Percentiles rank a stretch among this genome's conserved stretches.
Conservation (phyloP, 2,113 vertebrate genomes). For the Gymnogyps californianus region DNA sequence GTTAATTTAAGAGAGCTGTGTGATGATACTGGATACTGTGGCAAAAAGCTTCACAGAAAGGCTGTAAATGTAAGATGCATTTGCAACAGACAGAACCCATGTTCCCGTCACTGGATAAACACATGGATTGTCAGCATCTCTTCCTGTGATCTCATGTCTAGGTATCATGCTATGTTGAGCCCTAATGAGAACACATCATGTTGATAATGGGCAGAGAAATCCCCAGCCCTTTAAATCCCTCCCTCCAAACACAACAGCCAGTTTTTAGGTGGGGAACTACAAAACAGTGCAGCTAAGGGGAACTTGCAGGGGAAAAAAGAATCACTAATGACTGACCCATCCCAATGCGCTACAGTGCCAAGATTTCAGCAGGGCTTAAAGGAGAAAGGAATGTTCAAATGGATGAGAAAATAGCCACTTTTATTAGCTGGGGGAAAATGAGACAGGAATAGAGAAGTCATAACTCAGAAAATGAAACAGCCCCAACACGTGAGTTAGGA, state of each 20-base stretch:
- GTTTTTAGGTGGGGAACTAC: neutral
- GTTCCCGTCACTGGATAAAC: conserved; percentile 8
- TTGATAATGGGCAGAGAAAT: neutral
- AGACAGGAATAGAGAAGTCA: neutral
- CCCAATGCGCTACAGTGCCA: neutral
- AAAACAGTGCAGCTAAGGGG: neutral
- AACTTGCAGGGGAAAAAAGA: neutral
- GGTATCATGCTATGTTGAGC: neutral
- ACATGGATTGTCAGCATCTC: conserved; percentile 1
- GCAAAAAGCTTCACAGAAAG: neutral
- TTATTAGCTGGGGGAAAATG: neutral
- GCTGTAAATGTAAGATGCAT: neutral
- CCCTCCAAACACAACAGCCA: neutral
- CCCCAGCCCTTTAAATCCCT: neutral
- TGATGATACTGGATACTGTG: neutral
- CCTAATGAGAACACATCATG: neutral
- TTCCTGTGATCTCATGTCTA: conserved; percentile 3
- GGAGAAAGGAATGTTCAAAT: neutral
- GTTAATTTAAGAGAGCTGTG: neutral
- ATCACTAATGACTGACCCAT: neutral
- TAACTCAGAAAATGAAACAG: neutral
- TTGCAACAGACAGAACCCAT: neutral
- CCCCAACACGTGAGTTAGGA: rapidly evolving
- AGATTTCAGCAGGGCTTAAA: neutral
- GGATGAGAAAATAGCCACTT: neutral